These are phyloP conservation scores for Leptopilina boulardi DNA, from an alignment of 1,140 invertebrate species.

Conservation along the genomic window DNA sequence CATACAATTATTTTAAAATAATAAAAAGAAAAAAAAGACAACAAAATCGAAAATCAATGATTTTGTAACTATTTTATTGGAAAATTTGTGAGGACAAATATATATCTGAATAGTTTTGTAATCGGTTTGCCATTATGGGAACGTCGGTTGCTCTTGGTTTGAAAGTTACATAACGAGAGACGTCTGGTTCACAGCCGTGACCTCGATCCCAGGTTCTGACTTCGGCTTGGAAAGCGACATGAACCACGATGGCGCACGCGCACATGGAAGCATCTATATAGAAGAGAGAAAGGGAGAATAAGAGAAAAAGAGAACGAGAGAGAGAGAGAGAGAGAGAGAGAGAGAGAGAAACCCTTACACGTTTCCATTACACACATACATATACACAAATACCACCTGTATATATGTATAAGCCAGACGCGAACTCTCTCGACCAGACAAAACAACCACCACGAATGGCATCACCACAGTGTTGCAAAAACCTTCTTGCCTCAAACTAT, in stretches of 20 bases:
- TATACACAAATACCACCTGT: neutral
- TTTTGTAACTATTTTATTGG: neutral
- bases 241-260: neutral
- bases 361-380: neutral
- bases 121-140: constrained; percentile 4
- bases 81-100: neutral
- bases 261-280: too few relatives aligned
- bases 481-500: constrained; percentile 8
- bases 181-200: constrained; percentile 22
- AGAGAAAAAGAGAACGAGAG: too few relatives aligned
- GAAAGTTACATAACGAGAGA: constrained; percentile 28
- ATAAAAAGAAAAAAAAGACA: neutral
- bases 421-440: neutral
- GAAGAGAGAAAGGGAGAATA: too few relatives aligned
- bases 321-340: too few relatives aligned
- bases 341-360: neutral
- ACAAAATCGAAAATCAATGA: neutral
- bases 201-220: constrained; percentile 25
- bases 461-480: neutral
- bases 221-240: constrained; percentile 8
- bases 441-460: neutral
- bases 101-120: neutral
- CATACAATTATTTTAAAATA: too few relatives aligned
- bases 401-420: neutral
- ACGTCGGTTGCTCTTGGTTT: neutral